A percentile compares a stretch with the other conserved stretches of the same genome.
These are phyloP conservation scores for Temnothorax longispinosus DNA, from an alignment of 1,140 invertebrate species.

Conservation along the genomic window DNA sequence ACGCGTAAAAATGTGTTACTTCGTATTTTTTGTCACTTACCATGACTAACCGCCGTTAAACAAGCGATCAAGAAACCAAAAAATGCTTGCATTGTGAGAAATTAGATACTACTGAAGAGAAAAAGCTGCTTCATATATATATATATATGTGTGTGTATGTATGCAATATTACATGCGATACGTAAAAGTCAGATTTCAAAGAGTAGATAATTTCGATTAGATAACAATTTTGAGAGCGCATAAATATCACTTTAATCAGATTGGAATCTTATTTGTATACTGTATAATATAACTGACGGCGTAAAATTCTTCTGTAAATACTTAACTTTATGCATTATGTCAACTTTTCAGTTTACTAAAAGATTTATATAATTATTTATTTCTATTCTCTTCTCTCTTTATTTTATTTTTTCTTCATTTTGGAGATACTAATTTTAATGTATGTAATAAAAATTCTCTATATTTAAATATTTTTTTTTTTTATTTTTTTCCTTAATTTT, in stretches of 20 bases:
- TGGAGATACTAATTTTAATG: too few species aligned
- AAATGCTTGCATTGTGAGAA: neutral
- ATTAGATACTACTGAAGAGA: neutral
- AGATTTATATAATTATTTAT: neutral
- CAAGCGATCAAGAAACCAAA: slow-evolving; percentile 4
- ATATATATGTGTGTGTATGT: neutral
- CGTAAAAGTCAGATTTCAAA: neutral
- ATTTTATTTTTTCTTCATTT: too few species aligned
- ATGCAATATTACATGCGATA: neutral
- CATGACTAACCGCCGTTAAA: neutral
- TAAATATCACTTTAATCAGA: neutral
- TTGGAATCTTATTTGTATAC: neutral
- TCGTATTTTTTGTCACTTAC: neutral
- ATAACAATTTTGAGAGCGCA: neutral
- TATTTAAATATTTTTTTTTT: too few species aligned
- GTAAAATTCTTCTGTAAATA: neutral
- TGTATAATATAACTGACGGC: neutral
- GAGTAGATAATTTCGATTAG: slow-evolving; percentile 27
- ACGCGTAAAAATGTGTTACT: neutral
- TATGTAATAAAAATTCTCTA: too few species aligned
- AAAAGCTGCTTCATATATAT: neutral
- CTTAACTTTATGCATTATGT: neutral
- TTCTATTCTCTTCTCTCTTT: neutral
- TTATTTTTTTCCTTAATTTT: too few species aligned
- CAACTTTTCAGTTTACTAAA: neutral